These are phyloP conservation scores for Habrosyne pyritoides DNA, from an alignment of 2,888 invertebrate species.

Conservation along the genomic window DNA sequence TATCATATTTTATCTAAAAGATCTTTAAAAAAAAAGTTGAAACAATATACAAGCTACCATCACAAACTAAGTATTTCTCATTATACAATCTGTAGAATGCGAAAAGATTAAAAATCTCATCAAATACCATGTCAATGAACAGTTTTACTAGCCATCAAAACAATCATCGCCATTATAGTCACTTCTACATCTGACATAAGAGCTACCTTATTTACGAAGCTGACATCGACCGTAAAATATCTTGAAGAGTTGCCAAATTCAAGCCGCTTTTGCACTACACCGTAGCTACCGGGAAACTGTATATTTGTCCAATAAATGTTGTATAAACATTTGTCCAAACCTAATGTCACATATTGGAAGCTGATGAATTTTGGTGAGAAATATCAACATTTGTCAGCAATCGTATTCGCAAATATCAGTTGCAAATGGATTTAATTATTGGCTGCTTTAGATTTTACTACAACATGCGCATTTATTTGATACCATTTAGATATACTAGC, in stretches of 20 bases:
- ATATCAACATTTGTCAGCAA: background rate
- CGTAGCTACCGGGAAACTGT: conserved; percentile 43
- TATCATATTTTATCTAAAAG: no score
- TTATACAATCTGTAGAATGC: background rate
- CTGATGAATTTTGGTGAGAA: background rate
- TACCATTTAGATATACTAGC: no score
- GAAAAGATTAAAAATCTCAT: background rate
- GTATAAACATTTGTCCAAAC: conserved; percentile 34
- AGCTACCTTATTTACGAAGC: conserved; percentile 22
- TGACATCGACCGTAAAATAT: conserved; percentile 46
- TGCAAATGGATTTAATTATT: background rate
- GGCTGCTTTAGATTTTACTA: no score
- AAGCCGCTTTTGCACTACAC: conserved; percentile 33
- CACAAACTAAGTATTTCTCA: background rate
- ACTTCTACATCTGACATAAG: conserved; percentile 1
- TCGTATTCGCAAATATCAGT: background rate
- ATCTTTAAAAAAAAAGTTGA: background rate
- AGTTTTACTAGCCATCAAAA: background rate
- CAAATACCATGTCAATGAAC: background rate
- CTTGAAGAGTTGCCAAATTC: conserved; percentile 52
- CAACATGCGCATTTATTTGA: no score
- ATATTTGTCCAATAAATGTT: conserved; percentile 35
- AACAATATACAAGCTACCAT: background rate
- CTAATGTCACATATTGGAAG: conserved; percentile 12
- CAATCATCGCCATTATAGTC: background rate